Evolutionary conservation across 2,113 vertebrate species (phyloP).

Genomic region (Tupaia chinensis): DNA sequence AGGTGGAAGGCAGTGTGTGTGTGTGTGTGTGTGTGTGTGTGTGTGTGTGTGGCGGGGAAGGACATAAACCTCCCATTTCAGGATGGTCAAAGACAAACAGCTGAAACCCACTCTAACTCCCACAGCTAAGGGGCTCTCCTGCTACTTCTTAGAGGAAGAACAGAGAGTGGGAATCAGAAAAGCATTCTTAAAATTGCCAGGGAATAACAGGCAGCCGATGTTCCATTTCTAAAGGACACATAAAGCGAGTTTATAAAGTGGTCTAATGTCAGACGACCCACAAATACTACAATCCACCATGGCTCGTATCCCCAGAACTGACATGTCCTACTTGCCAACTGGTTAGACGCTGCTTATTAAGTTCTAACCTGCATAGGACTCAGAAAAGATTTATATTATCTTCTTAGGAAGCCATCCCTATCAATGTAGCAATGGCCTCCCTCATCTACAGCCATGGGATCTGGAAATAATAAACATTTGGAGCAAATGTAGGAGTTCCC

Average conservation of each 20-base stretch:
- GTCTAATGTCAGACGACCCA: not conserved
- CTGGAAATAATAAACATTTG: slow-evolving; percentile 50
- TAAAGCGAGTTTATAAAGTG: too few species aligned
- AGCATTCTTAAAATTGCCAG: not conserved
- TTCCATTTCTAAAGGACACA: not conserved
- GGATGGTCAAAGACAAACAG: not conserved
- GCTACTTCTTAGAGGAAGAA: not conserved
- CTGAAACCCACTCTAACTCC: not conserved
- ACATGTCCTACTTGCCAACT: not conserved
- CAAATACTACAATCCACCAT: not conserved
- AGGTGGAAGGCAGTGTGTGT: not conserved
- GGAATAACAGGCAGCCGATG: not conserved
- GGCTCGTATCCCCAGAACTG: not conserved
- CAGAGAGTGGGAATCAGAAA: not conserved
- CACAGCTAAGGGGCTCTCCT: not conserved
- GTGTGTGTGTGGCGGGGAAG: too few species aligned
- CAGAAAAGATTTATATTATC: not conserved
- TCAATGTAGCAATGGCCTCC: not conserved
- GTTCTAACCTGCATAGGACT: not conserved
- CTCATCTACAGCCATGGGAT: not conserved
- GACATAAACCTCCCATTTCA: not conserved
- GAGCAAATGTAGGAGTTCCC: not conserved
- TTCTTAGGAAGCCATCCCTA: not conserved
- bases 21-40: too few species aligned
- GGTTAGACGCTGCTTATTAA: not conserved